Conservation (phyloP, 2,888 invertebrate genomes). For the Escarpia spicata region DNA sequence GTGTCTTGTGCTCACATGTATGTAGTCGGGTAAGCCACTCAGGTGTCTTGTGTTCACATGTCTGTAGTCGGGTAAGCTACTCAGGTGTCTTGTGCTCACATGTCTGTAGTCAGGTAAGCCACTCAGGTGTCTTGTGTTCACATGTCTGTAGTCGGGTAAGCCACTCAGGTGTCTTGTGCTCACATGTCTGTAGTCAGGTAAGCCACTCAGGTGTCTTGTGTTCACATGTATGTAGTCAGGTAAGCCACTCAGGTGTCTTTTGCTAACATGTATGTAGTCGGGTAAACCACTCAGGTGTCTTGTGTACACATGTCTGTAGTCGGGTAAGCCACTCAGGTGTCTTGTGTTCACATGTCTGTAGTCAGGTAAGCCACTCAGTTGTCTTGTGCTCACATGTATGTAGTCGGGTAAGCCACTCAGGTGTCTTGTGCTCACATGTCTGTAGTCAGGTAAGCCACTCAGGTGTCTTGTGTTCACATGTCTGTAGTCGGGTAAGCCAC, state of each 20-base stretch:
- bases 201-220: too few relatives aligned
- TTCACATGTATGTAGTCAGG: too few relatives aligned
- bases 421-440: conserved; percentile 70
- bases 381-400: not conserved
- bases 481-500: too few relatives aligned
- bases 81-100: conserved; percentile 59
- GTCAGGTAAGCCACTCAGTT: conserved; percentile 66
- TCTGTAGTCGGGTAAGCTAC: not conserved
- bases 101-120: conserved; percentile 77
- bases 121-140: too few relatives aligned
- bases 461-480: too few relatives aligned
- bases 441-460: conserved; percentile 73
- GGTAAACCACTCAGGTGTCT: too few relatives aligned
- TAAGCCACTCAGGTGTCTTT: too few relatives aligned
- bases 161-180: too few relatives aligned
- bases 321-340: conserved; percentile 53
- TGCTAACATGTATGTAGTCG: too few relatives aligned
- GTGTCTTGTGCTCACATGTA: conserved; percentile 78
- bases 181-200: too few relatives aligned
- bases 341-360: conserved; percentile 83
- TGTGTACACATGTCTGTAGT: too few relatives aligned
- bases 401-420: not conserved
- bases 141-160: too few relatives aligned
- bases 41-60: not conserved
- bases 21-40: conserved; percentile 73